Base-by-base conservation (phyloP, 2,888 invertebrate genomes). In the Tachina fera region DNA sequence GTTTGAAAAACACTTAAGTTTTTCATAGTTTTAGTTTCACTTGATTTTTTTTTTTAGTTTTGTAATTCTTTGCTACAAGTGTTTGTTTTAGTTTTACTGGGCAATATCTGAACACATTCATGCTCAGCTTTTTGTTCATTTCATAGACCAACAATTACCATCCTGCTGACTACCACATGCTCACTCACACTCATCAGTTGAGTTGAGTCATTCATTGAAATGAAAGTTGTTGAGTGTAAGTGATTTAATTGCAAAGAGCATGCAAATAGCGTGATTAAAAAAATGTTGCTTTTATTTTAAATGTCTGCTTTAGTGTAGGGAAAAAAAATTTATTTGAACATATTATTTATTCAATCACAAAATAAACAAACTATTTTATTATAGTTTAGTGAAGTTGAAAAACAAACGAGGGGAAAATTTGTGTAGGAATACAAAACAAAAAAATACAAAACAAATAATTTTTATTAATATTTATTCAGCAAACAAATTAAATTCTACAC, bases 231-330 rank as follows among this genome's bases (percentile, higher is more conserved):
- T 83, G 72, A 83, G 67, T n/a, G 61, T 67, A 53, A 72, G 74
- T 74, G 77, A 71, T 85, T 77, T 88, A 87, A 88, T 88, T 87
- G 87, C 84, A 84, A 58, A 65, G 84, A 87, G 84, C 87, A 86
- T 86, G 88, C 83, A 87, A 88, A 88, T 88, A 87, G 87, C 88
- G 88, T 88, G 88, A 88, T 88, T 87, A 72, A 80, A 79, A 87
- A 88, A 88, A 87, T 87, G 84, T 88, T 88, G 16, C 82, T 63
- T 74, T 63, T 19, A 4, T 31, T 60, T 60, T 43, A 51, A 56
- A 56, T 22, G 11, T 19, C 13, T 67, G 47, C 22, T 49, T 49
- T 31, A 49, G 31, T 71, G 31, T 58, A 41, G n/a, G n/a, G 47
- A 14, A 58, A 43, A 58, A 56, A 71, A 71, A 16, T 43, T 53